These are phyloP conservation scores for Liopterus haemorrhoidalis DNA, from an alignment of 2,888 invertebrate species.

Conservation along the genomic window DNA sequence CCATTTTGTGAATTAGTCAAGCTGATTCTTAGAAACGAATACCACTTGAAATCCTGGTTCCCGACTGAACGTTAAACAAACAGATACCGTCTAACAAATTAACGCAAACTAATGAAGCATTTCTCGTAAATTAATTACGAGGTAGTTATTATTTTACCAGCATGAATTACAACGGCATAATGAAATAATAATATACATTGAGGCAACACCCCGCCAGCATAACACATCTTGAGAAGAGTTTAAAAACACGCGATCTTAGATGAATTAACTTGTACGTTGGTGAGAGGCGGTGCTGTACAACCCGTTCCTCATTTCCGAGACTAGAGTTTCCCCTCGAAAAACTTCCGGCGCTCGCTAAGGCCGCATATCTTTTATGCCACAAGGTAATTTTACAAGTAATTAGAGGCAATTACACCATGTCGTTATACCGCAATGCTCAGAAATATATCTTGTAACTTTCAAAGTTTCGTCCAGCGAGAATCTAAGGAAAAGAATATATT, in stretches of 20 bases:
- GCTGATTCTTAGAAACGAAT: no score
- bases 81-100: no score
- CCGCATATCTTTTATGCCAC: conserved; percentile 46
- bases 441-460: conserved; percentile 43
- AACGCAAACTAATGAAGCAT: conserved; percentile 18
- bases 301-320: conserved; percentile 41
- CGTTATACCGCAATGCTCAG: conserved; percentile 45
- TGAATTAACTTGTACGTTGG: conserved; percentile 13
- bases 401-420: conserved; percentile 49
- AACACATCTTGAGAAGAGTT: no score
- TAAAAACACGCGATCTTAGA: conserved; percentile 19
- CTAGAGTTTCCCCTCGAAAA: conserved; percentile 39
- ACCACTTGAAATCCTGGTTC: no score
- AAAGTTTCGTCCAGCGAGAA: conserved; percentile 37
- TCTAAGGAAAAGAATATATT: conserved; percentile 41
- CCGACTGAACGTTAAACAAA: no score
- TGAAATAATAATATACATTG: conserved; percentile 24
- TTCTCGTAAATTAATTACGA: conserved; percentile 20
- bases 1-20: no score
- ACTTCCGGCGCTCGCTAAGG: conserved; percentile 37
- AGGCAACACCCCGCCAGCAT: no score
- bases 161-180: conserved; percentile 21
- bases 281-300: conserved; percentile 27
- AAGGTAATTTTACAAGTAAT: conserved; percentile 51
- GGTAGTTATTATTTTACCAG: conserved; percentile 21